These are phyloP conservation scores for Graphium colonna DNA, from an alignment of 2,888 invertebrate genomes.

Conservation along the genomic window DNA sequence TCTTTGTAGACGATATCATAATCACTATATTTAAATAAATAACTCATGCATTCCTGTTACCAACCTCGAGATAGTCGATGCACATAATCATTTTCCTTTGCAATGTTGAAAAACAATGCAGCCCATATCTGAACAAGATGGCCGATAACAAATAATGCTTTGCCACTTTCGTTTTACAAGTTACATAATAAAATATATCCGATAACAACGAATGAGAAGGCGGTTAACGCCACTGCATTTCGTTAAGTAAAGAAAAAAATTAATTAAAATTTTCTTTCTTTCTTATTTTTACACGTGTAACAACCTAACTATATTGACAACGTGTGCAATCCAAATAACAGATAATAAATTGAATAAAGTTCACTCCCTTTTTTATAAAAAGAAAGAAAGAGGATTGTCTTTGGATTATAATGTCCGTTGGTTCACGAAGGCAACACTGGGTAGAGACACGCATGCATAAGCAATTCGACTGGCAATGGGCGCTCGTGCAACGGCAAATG, in stretches of 20 bases:
- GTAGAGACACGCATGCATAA: conserved; percentile 72
- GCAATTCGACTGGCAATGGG: conserved; percentile 56
- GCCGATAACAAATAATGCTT: conserved; percentile 41
- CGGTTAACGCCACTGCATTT: neutral
- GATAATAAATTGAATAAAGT: too few species aligned
- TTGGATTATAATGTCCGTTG: neutral
- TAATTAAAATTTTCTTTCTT: too few species aligned
- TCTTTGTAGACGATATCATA: too few species aligned
- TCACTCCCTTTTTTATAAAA: too few species aligned
- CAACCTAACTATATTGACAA: too few species aligned
- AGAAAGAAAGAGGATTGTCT: neutral
- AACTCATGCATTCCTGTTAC: conserved; percentile 17
- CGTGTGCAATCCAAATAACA: too few species aligned
- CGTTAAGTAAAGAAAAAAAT: too few species aligned
- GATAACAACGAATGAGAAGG: conserved; percentile 17
- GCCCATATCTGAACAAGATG: conserved; percentile 35
- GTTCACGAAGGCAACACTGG: conserved; percentile 6
- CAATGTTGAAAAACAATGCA: conserved; percentile 51
- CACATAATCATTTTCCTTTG: conserved; percentile 51
- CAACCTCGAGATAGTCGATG: conserved; percentile 43
- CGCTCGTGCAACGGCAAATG: conserved; percentile 65
- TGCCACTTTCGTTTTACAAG: conserved; percentile 24
- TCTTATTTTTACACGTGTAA: too few species aligned
- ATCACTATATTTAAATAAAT: neutral
- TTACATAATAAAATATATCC: conserved; percentile 27